Evolutionary conservation across 2,797 vertebrate genomes (phyloP), one percentile per base, ranked within the genome.

Genomic region (Leptatherina wallacei): DNA sequence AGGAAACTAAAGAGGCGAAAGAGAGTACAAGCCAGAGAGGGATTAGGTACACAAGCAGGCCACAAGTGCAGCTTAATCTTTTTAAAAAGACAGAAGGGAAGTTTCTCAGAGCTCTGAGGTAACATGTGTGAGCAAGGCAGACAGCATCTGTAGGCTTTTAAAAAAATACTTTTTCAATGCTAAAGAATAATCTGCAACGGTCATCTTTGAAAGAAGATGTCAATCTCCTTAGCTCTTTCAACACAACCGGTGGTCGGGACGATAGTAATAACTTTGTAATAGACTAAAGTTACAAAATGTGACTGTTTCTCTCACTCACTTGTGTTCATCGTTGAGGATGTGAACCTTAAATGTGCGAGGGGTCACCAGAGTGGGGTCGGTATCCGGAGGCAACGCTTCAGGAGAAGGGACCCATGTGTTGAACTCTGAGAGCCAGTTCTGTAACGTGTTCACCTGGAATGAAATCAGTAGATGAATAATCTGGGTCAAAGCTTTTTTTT

Each of bases 351-450:
- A 99, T 84, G 90, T 88, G 32, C 98, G 96, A 1, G 96, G 96
- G 42, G 91, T 92, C 71, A 97, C 69, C 76, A 95, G 91, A 70
- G 93, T 80, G 18, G 94, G 91, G 87, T 97, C 94, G 18, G 84
- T 91, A 76, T 96, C 95, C 63, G 94, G 91, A 70, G 94, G 93
- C 77, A 98, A 88, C 14, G 93, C 91, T 92, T 98, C 97, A 12
- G 93, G 90, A 35, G 97, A 78, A 1, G 98, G 98, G 51, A 97
- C 94, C 98, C 98, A 99, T 79, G 93, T 94, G 89, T 99, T 99
- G 92, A 99, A 99, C 88, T 99, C 98, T 20, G 97, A 95, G 85
- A 99, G 88, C 98, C 98, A 99, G 84, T 99, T 99, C 77, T 99
- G 98, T 85, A 99, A 91, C 0, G 98, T 99, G 90, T 99, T 99